Evolutionary conservation across 2,797 vertebrate genomes (phyloP), one percentile per base, ranked within the genome.

Genomic region (Pseudomugil gertrudae): DNA sequence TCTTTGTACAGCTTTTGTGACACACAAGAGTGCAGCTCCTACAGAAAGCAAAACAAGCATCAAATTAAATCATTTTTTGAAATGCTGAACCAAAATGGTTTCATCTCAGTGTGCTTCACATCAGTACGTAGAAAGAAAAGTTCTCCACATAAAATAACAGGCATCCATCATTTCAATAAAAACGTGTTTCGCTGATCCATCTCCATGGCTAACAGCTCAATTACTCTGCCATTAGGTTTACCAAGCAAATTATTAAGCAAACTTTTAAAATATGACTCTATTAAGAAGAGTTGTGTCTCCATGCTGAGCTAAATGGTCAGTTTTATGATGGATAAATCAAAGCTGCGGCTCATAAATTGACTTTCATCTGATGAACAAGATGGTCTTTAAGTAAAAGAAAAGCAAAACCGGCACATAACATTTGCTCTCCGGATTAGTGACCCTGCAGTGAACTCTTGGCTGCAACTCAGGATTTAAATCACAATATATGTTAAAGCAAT

Each of bases 1-100:
- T 43, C 59, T 53, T 92, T 90, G 53, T 94, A 99, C 59, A 91
- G 94, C 80, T 94, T 96, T 17, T 96, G 94, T 17, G 98, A 98
- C 9, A 99, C 95, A 0, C 98, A 99, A 63, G 92, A 90, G 54
- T 94, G 95, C 45, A 94, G 87, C 71, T 98, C 96, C 97, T 98
- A 84, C 11, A 70, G 36, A 51, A 23, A n/a, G 57, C 50, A 19
- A 54, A 65, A n/a, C n/a, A n/a, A n/a, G n/a, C n/a, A n/a, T n/a
- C n/a, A n/a, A n/a, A n/a, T n/a, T n/a, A n/a, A n/a, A n/a, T n/a
- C n/a, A n/a, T n/a, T n/a, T n/a, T n/a, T n/a, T n/a, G n/a, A n/a
- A n/a, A n/a, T n/a, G n/a, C n/a, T n/a, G n/a, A n/a, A n/a, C n/a
- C n/a, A n/a, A n/a, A n/a, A n/a, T n/a, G 23, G 8, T 57, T 58